A percentile compares a stretch with the other conserved stretches of the same genome.
These are phyloP conservation scores for Aphelinus atriplicis DNA, from an alignment of 1,140 invertebrate genomes.

Conservation along the genomic window DNA sequence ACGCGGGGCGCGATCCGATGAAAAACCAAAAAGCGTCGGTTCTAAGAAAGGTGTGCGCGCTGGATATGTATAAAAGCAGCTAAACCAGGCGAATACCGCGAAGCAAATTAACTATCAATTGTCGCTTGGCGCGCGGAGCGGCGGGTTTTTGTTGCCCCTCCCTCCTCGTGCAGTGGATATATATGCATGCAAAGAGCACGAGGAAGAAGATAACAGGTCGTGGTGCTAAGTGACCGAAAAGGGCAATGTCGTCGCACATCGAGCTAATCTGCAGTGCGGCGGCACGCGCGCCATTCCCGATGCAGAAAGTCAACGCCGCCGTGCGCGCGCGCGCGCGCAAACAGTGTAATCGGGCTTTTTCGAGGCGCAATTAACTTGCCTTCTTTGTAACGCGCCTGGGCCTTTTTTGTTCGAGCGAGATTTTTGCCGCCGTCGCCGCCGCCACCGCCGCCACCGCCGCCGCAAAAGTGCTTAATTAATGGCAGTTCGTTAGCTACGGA, in stretches of 20 bases:
- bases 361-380: slow-evolving; percentile 31
- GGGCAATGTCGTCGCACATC: slow-evolving; percentile 12
- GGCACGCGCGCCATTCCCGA: slow-evolving; percentile 4
- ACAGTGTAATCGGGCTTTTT: background rate
- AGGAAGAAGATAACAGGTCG: slow-evolving; percentile 7
- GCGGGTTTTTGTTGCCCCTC: slow-evolving; percentile 16
- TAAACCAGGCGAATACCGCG: too few species aligned
- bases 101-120: too few species aligned
- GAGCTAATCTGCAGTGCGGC: slow-evolving; percentile 21
- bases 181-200: slow-evolving; percentile 1
- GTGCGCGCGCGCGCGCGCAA: background rate
- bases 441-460: background rate
- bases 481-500: slow-evolving; percentile 21
- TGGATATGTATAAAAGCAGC: too few species aligned
- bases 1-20: too few species aligned
- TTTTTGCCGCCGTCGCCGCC: background rate
- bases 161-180: too few species aligned
- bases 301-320: too few species aligned
- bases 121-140: background rate
- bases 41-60: too few species aligned
- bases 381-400: slow-evolving; percentile 14
- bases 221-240: slow-evolving; percentile 5
- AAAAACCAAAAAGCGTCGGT: too few species aligned
- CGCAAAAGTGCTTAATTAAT: slow-evolving; percentile 33
- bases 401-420: background rate